Base-by-base conservation (phyloP, 2,888 invertebrate species). In the Drosophila koepferae region DNA sequence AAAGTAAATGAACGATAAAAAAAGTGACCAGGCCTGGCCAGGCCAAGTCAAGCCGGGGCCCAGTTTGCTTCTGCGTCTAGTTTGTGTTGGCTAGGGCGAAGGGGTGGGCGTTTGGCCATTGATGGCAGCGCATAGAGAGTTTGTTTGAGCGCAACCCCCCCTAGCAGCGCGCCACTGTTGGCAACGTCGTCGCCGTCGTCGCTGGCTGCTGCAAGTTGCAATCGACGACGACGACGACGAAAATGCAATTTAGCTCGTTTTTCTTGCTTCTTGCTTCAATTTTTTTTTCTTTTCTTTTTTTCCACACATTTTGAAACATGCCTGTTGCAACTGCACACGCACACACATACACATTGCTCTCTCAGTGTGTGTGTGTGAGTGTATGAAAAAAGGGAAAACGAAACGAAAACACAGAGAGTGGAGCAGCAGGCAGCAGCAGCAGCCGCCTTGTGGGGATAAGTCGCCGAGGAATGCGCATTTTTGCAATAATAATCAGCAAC, bases 401-500 rank as follows among this genome's bases (percentile, higher is more conserved):
- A 87, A 87, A 87, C 82, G 74, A 87, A 90, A 89, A 85, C 79
- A 79, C 75, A 77, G 84, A 72, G 76, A 72, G 69, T 81, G 54
- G 82, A 80, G 84, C 74, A 81, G 73, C 49, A 60, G 62, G 59
- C 55, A 59, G 40, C 62, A 63, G 54, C 82, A 74, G 70, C 82
- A 69, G 79, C 80, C 80, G 82, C 73, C 73, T 82, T 81, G 67
- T 80, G 80, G 85, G 78, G 89, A 84, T 84, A 89, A 86, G 81
- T 77, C 66, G 77, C 77, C 69, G 73, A 77, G 86, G 85, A 90
- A 91, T 91, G 90, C 90, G 90, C 82, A 89, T 90, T 91, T 90
- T 90, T 90, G 89, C 88, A 91, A 90, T 90, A 90, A 91, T 91
- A 91, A 90, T 90, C 89, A 90, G 91, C 85, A 82, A 90, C 88